Conservation (phyloP, 2,888 invertebrate genomes). For the Volucella zonaria region DNA sequence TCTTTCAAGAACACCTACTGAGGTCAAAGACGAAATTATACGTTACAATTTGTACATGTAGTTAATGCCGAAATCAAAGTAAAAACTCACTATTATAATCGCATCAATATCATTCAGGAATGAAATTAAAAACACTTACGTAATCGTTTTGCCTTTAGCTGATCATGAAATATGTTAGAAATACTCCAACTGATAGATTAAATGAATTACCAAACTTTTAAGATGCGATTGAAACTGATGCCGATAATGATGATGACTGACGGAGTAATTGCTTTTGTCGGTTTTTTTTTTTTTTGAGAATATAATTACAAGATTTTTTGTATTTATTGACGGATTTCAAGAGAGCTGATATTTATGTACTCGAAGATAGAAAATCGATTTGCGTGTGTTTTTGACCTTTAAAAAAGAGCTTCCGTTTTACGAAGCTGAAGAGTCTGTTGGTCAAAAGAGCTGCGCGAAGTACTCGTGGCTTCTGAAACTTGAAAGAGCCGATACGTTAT, state of each 20-base stretch:
- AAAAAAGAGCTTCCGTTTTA: background rate
- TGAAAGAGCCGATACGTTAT: no score
- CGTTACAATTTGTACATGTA: background rate
- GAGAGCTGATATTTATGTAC: no score
- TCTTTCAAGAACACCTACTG: slow-evolving; percentile 36
- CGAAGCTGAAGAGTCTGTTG: background rate
- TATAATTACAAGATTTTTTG: background rate
- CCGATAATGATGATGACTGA: slow-evolving; percentile 1
- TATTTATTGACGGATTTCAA: background rate
- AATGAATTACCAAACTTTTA: slow-evolving; percentile 4
- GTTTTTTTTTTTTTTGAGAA: background rate
- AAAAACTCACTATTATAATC: background rate
- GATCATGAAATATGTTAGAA: background rate
- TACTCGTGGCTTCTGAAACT: no score
- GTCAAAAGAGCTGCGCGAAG: background rate
- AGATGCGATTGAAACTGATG: slow-evolving; percentile 15
- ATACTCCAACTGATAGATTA: background rate
- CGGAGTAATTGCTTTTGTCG: slow-evolving; percentile 13
- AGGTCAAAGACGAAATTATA: slow-evolving; percentile 1
- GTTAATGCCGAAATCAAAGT: background rate
- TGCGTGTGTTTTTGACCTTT: background rate
- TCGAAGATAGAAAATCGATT: no score
- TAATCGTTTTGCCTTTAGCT: slow-evolving; percentile 11
- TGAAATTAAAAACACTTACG: slow-evolving; percentile 25
- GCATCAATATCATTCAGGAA: slow-evolving; percentile 20